These are phyloP conservation scores for Heliconius melpomene DNA, from an alignment of 1,140 invertebrate species.

Conservation along the genomic window DNA sequence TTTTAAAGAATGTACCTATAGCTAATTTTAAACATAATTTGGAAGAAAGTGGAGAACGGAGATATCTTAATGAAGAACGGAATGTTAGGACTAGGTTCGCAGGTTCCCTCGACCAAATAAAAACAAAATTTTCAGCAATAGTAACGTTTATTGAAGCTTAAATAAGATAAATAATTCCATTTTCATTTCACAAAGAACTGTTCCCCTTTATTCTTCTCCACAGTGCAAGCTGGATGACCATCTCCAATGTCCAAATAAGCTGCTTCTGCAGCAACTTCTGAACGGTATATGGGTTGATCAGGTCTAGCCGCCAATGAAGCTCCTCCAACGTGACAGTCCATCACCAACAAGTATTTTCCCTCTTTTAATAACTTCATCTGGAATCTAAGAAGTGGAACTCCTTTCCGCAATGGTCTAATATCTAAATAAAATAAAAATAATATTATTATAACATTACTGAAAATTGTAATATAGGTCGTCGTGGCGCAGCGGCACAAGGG, in stretches of 20 bases:
- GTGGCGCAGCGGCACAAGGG: too few species aligned
- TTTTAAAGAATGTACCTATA: too few species aligned
- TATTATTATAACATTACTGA: neutral
- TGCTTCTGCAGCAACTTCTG: conserved; percentile 44
- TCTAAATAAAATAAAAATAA: conserved; percentile 37
- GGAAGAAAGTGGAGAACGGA: too few species aligned
- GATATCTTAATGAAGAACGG: too few species aligned
- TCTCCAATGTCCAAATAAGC: conserved; percentile 46
- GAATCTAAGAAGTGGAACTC: conserved; percentile 58
- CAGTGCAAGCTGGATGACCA: conserved; percentile 50
- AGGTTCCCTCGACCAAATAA: neutral
- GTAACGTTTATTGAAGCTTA: neutral
- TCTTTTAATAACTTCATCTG: conserved; percentile 55
- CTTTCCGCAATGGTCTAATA: conserved; percentile 45
- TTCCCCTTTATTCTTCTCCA: conserved; percentile 53
- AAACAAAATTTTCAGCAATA: neutral
- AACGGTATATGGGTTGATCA: conserved; percentile 33
- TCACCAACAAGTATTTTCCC: conserved; percentile 58
- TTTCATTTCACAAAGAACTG: conserved; percentile 36
- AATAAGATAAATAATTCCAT: neutral
- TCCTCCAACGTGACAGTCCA: conserved; percentile 57
- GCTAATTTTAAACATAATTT: too few species aligned
- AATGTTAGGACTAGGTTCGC: too few species aligned
- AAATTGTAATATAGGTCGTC: too few species aligned
- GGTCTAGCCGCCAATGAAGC: conserved; percentile 48